Percentiles rank a stretch among this genome's conserved stretches.
phyloP scores from a whole-genome alignment of 2,797 vertebrate species.

The Sarcophilus harrisii region DNA sequence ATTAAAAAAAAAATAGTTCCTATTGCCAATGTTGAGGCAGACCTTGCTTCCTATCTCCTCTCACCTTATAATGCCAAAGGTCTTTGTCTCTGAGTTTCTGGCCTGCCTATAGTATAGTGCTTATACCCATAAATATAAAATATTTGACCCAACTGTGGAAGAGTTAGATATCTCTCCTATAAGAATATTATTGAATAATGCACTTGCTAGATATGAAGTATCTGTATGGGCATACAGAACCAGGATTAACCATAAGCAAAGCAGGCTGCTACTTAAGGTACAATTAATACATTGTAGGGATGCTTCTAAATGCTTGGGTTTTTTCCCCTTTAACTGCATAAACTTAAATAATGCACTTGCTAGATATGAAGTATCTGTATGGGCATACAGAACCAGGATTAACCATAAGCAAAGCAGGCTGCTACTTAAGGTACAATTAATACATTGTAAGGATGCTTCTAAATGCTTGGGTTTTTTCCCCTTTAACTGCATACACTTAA shows the following conservation, averaged over 20 bases:
- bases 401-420: not conserved
- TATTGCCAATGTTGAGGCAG: not conserved
- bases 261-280: not conserved
- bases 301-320: not conserved
- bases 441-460: not conserved
- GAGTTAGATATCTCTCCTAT: not conserved
- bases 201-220: not conserved
- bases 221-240: not conserved
- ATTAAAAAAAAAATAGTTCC: not conserved
- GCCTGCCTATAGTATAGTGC: not conserved
- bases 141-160: not conserved
- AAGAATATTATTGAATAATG: not conserved
- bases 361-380: not conserved
- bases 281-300: not conserved
- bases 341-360: not conserved
- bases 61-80: not conserved
- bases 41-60: not conserved
- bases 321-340: no score
- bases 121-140: not conserved
- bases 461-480: not conserved
- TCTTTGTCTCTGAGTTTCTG: not conserved
- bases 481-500: not conserved
- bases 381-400: not conserved
- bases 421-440: not conserved
- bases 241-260: not conserved